phyloP scores from a whole-genome alignment of 2,113 vertebrate species.

The Sylvia atricapilla region DNA sequence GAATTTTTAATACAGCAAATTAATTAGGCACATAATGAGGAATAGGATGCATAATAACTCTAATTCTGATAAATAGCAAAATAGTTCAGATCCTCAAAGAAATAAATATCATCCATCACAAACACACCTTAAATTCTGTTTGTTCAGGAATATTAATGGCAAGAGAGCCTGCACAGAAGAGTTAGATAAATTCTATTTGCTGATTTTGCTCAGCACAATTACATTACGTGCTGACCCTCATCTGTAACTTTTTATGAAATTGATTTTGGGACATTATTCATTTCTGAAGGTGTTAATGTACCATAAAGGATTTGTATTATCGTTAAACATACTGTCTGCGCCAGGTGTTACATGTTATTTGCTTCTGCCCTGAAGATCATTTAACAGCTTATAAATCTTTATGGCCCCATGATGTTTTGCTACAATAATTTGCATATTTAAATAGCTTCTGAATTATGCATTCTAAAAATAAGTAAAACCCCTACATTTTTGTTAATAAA shows the following conservation, averaged over 20 bases:
- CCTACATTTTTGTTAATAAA: not conserved
- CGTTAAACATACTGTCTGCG: conserved; percentile 64
- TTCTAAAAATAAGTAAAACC: not conserved
- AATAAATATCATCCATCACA: conserved; percentile 78
- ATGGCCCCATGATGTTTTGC: conserved; percentile 20
- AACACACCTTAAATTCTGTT: conserved; percentile 73
- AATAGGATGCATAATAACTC: conserved; percentile 60
- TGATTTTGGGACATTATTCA: conserved; percentile 74
- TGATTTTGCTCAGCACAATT: conserved; percentile 68
- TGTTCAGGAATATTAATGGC: conserved; percentile 74
- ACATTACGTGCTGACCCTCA: conserved; percentile 74
- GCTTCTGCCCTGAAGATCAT: conserved; percentile 65
- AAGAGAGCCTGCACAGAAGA: conserved; percentile 50
- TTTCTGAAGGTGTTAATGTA: conserved; percentile 75
- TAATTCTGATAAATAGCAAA: conserved; percentile 79
- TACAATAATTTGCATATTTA: conserved; percentile 29
- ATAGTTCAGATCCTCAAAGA: conserved; percentile 66
- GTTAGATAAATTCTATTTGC: conserved; percentile 71
- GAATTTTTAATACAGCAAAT: conserved; percentile 79
- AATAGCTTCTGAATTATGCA: not conserved
- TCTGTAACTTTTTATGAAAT: conserved; percentile 72
- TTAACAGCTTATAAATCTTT: conserved; percentile 72
- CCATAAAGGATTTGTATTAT: conserved; percentile 74
- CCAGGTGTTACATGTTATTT: conserved; percentile 73
- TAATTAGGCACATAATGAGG: conserved; percentile 78